phyloP scores from a whole-genome alignment of 2,797 vertebrate species.

The Eleutherodactylus coqui region DNA sequence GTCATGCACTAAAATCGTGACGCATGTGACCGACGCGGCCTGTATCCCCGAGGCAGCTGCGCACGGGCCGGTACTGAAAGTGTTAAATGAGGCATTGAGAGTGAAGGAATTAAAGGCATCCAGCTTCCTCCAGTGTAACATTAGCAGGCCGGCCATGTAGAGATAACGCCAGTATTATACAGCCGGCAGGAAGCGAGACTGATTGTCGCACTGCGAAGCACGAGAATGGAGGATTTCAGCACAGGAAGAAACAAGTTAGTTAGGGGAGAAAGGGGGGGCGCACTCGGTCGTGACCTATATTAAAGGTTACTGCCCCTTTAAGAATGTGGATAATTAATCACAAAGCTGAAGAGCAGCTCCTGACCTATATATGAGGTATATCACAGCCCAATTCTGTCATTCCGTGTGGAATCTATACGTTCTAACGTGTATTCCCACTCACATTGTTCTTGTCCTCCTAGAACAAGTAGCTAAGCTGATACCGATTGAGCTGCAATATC shows the following conservation, averaged over 20 bases:
- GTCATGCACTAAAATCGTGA: not conserved
- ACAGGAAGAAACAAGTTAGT: constrained; percentile 12
- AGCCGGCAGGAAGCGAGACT: constrained; percentile 24
- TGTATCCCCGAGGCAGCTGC: not conserved
- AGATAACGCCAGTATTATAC: constrained; percentile 26
- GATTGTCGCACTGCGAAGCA: not conserved
- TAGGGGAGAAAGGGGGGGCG: not conserved
- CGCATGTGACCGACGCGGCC: not conserved
- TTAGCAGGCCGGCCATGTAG: constrained; percentile 39
- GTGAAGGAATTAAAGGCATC: constrained; percentile 26
- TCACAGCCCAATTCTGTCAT: not conserved
- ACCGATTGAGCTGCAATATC: not conserved
- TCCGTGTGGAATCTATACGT: not conserved
- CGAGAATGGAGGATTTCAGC: constrained; percentile 9
- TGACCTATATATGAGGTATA: constrained; percentile 24
- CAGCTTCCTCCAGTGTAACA: constrained; percentile 21
- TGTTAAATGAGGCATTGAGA: constrained; percentile 1
- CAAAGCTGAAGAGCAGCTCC: not conserved
- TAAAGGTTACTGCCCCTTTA: not conserved
- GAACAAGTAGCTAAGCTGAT: too few species aligned
- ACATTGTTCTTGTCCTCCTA: not conserved
- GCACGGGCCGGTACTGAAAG: not conserved
- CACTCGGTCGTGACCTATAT: not conserved
- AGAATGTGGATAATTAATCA: not conserved
- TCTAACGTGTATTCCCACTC: not conserved